Conservation (phyloP, 2,888 invertebrate species). For the Drosophila crucigera region DNA sequence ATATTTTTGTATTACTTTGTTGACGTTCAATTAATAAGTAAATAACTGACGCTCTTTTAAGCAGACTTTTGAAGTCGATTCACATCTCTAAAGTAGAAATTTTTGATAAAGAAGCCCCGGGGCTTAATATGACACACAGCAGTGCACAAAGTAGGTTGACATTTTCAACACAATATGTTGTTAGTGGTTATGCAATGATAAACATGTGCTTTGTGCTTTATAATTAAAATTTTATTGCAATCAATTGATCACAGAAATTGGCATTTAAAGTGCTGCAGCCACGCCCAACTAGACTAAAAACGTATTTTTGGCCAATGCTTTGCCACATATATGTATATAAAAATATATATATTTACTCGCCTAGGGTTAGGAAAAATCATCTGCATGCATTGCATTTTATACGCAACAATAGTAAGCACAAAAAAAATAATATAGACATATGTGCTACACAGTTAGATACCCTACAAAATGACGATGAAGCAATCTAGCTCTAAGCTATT, state of each 20-base stretch:
- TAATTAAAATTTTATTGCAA: slow-evolving; percentile 36
- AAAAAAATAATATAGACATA: neutral
- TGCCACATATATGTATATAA: slow-evolving; percentile 46
- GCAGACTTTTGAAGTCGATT: neutral
- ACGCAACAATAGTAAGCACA: slow-evolving; percentile 30
- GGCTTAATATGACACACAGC: neutral
- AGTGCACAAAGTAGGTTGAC: neutral
- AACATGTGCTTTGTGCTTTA: slow-evolving; percentile 6
- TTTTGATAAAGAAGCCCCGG: neutral
- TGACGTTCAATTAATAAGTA: neutral
- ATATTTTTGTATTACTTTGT: neutral
- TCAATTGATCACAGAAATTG: slow-evolving; percentile 39
- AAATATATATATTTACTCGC: slow-evolving; percentile 57
- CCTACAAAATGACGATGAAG: neutral
- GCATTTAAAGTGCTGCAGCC: slow-evolving; percentile 23
- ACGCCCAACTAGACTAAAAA: neutral
- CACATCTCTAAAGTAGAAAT: neutral
- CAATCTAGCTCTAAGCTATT: neutral
- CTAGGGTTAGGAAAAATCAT: slow-evolving; percentile 36
- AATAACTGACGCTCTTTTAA: neutral
- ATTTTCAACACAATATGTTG: neutral
- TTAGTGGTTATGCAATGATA: neutral
- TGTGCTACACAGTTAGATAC: neutral
- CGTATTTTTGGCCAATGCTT: slow-evolving; percentile 47
- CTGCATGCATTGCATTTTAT: slow-evolving; percentile 50